These are phyloP conservation scores for Pogonomyrmex californicus DNA, from an alignment of 1,140 invertebrate genomes.

Conservation along the genomic window DNA sequence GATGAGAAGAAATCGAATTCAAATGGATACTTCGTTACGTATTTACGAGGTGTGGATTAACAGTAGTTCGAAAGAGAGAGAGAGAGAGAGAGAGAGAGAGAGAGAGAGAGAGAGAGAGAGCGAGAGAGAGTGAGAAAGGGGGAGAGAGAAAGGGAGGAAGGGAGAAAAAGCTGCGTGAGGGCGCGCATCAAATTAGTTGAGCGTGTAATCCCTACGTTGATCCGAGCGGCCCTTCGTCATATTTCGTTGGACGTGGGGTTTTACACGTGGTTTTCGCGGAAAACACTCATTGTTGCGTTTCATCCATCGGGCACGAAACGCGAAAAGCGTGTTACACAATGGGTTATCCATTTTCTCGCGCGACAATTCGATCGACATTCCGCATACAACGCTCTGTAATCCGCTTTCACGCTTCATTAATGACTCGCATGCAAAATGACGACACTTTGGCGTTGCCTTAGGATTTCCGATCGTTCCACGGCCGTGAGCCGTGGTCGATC, in stretches of 20 bases:
- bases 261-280: slow-evolving; percentile 15
- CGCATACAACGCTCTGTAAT: slow-evolving; percentile 1
- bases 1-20: slow-evolving; percentile 30
- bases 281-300: background rate
- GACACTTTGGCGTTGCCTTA: background rate
- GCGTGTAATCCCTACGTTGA: slow-evolving; percentile 47
- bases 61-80: background rate
- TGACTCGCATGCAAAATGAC: slow-evolving; percentile 14
- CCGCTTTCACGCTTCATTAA: slow-evolving; percentile 43
- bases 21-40: background rate
- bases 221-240: slow-evolving; percentile 35
- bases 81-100: background rate
- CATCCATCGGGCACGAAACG: slow-evolving; percentile 9
- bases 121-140: background rate
- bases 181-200: slow-evolving; percentile 48
- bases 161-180: background rate
- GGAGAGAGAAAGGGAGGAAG: background rate
- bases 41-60: slow-evolving; percentile 37
- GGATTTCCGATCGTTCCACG: background rate
- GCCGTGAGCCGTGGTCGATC: background rate
- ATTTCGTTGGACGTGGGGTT: slow-evolving; percentile 2
- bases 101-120: background rate
- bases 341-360: slow-evolving; percentile 19
- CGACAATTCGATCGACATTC: slow-evolving; percentile 16
- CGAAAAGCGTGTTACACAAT: slow-evolving; percentile 7